These are phyloP conservation scores for Oryzias celebensis DNA, from an alignment of 2,113 vertebrate species.

Conservation along the genomic window DNA sequence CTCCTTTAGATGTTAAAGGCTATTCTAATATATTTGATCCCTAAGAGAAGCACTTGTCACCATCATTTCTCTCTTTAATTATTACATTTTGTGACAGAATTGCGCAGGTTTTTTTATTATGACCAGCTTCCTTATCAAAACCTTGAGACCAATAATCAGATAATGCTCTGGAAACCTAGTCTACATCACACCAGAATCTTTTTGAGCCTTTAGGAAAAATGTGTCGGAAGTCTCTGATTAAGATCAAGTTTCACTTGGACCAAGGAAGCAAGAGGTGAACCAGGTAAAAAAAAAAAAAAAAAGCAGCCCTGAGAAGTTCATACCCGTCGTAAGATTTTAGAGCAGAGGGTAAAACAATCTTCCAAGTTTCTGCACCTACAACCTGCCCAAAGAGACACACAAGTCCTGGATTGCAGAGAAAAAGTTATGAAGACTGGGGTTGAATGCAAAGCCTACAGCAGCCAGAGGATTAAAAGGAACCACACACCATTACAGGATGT, in stretches of 20 bases:
- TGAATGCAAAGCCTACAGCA: conserved; percentile 47
- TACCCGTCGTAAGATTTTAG: neutral
- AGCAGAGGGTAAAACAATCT: conserved; percentile 18
- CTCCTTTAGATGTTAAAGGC: too few relatives aligned
- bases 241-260: conserved; percentile 23
- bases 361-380: conserved; percentile 22
- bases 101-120: neutral
- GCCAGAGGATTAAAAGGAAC: conserved; percentile 54
- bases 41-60: neutral
- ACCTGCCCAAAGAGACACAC: neutral
- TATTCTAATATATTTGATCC: too few relatives aligned
- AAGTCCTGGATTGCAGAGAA: conserved; percentile 36
- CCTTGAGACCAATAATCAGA: too few relatives aligned
- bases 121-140: too few relatives aligned
- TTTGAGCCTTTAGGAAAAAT: conserved; percentile 25
- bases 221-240: conserved; percentile 25
- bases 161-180: too few relatives aligned
- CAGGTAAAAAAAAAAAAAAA: too few relatives aligned
- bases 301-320: too few relatives aligned
- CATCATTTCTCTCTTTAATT: too few relatives aligned
- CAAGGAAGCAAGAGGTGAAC: neutral
- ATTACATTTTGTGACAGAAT: neutral
- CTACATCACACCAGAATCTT: conserved; percentile 7
- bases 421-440: conserved; percentile 21
- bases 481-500: conserved; percentile 45